Evolutionary conservation across 2,888 invertebrate genomes (phyloP).

Genomic region (Andrena hattorfiana): DNA sequence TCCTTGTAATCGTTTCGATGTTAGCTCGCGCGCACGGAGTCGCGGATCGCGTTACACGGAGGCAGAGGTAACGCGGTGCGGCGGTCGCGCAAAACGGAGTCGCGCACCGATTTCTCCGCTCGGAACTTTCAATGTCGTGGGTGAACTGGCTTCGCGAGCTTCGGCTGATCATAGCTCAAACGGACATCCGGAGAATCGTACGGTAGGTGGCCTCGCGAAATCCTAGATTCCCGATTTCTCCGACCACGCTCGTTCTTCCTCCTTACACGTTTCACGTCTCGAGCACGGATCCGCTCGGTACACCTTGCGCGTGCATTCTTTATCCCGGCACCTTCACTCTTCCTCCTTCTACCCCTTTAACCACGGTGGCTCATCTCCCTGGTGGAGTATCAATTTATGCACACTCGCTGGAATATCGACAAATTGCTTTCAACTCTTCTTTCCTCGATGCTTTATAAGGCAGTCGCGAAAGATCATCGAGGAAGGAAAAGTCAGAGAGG

Average conservation of each 20-base stretch:
- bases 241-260: conserved; percentile 7
- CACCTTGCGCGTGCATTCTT: neutral
- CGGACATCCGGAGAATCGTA: conserved; percentile 51
- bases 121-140: conserved; percentile 55
- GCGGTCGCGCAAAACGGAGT: conserved; percentile 13
- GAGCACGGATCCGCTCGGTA: neutral
- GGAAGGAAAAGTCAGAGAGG: neutral
- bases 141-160: conserved; percentile 49
- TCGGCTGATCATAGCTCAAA: conserved; percentile 14
- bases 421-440: neutral
- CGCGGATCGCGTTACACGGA: conserved; percentile 6
- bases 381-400: neutral
- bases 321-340: neutral
- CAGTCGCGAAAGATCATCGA: conserved; percentile 2
- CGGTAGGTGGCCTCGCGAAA: conserved; percentile 28
- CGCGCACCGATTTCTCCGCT: conserved; percentile 50
- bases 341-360: neutral
- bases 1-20: too few relatives aligned
- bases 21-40: neutral
- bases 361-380: too few relatives aligned
- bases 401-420: neutral
- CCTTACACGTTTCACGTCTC: neutral
- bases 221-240: conserved; percentile 57
- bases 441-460: neutral
- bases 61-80: neutral